Conservation (phyloP, 1,140 invertebrate species). For the Oscheius sp. region DNA sequence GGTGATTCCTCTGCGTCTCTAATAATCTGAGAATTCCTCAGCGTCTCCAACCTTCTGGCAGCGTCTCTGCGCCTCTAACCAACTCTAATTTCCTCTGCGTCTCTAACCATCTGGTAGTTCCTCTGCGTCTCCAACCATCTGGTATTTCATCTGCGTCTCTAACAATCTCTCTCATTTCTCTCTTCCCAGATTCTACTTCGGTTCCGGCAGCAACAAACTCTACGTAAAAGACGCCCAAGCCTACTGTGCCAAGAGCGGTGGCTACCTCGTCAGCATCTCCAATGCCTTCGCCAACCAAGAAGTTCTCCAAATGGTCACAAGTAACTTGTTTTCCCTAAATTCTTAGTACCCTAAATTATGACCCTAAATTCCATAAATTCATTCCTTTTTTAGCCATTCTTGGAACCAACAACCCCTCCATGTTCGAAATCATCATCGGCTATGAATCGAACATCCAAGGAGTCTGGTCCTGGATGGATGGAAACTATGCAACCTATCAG, state of each 20-base stretch:
- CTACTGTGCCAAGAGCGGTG: not conserved
- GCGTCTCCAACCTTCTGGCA: too few relatives aligned
- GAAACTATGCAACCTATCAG: not conserved
- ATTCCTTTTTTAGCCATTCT: not conserved
- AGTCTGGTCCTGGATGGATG: not conserved
- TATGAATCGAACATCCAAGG: not conserved
- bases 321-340: not conserved
- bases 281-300: not conserved
- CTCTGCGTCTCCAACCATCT: too few relatives aligned
- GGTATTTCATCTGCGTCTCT: too few relatives aligned
- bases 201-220: not conserved
- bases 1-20: too few relatives aligned
- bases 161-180: too few relatives aligned
- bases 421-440: not conserved
- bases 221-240: not conserved
- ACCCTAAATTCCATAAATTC: not conserved
- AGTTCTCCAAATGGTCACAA: not conserved
- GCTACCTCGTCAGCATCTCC: not conserved
- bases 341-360: too few relatives aligned
- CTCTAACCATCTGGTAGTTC: too few relatives aligned
- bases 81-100: too few relatives aligned
- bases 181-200: constrained; percentile 3
- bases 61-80: too few relatives aligned
- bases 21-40: too few relatives aligned
- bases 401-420: not conserved